phyloP scores from a whole-genome alignment of 2,797 vertebrate species.

The Pseudomugil gertrudae region DNA sequence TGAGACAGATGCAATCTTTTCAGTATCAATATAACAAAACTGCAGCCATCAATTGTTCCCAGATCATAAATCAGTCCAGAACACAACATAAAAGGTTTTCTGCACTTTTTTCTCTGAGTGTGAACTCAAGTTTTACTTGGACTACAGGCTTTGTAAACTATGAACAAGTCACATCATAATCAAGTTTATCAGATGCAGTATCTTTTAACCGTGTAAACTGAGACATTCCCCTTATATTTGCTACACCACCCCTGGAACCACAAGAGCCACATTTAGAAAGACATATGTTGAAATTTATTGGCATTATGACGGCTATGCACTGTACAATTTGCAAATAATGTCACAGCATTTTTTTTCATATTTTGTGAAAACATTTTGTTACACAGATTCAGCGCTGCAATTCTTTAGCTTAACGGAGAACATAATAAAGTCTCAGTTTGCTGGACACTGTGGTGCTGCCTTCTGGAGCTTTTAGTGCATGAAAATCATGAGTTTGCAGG shows the following conservation, averaged over 20 bases:
- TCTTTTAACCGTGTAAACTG: neutral
- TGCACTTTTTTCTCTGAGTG: too few relatives aligned
- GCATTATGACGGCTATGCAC: slow-evolving; percentile 25
- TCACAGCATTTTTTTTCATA: slow-evolving; percentile 29
- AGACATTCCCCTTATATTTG: neutral
- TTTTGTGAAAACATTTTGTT: slow-evolving; percentile 31
- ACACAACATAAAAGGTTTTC: too few relatives aligned
- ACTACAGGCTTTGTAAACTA: too few relatives aligned
- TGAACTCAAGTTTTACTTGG: too few relatives aligned
- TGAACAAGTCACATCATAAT: too few relatives aligned
- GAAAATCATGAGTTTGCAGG: slow-evolving; percentile 6
- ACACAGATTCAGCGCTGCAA: slow-evolving; percentile 20
- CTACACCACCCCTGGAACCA: neutral
- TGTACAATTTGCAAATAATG: slow-evolving; percentile 29
- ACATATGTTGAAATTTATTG: neutral
- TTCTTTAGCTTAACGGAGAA: slow-evolving; percentile 38
- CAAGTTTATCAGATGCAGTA: too few relatives aligned
- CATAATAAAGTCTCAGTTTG: slow-evolving; percentile 53
- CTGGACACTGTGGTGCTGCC: slow-evolving; percentile 20
- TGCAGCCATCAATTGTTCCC: neutral
- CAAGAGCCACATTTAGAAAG: neutral
- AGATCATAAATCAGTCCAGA: neutral
- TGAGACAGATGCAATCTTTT: neutral
- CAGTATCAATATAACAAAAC: neutral
- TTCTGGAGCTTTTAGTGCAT: slow-evolving; percentile 26